A percentile compares a stretch with the other conserved stretches of the same genome.
phyloP scores from a whole-genome alignment of 2,113 vertebrate species.

The Diphyllodes magnificus region DNA sequence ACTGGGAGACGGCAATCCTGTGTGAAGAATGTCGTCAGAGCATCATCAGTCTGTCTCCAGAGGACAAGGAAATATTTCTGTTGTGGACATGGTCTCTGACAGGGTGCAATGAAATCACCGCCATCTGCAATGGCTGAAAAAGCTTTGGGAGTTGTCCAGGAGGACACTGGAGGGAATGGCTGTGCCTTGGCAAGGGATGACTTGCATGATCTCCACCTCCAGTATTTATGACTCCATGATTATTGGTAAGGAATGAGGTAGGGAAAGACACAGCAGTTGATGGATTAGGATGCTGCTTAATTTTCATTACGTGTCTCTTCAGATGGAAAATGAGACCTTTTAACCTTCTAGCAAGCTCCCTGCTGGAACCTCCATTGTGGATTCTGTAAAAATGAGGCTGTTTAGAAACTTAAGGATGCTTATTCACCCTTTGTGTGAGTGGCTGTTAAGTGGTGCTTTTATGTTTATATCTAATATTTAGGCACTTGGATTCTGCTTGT shows the following conservation, averaged over 20 bases:
- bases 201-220: background rate
- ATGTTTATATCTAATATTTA: background rate
- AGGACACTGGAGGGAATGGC: background rate
- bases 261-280: background rate
- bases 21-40: background rate
- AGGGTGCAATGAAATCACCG: background rate
- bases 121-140: background rate
- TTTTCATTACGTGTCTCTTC: background rate
- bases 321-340: background rate
- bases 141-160: background rate
- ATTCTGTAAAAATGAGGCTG: constrained; percentile 29
- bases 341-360: background rate
- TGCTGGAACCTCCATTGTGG: background rate
- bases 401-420: background rate
- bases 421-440: background rate
- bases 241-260: background rate
- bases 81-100: background rate
- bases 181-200: background rate
- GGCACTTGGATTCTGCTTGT: background rate
- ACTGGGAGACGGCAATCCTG: background rate
- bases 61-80: background rate
- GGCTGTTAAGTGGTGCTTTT: background rate
- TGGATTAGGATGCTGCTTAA: background rate
- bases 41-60: background rate
- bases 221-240: background rate